Evolutionary conservation across 92 coral and sea anemone species (phyloP).

Genomic region (Siderastrea radians): DNA sequence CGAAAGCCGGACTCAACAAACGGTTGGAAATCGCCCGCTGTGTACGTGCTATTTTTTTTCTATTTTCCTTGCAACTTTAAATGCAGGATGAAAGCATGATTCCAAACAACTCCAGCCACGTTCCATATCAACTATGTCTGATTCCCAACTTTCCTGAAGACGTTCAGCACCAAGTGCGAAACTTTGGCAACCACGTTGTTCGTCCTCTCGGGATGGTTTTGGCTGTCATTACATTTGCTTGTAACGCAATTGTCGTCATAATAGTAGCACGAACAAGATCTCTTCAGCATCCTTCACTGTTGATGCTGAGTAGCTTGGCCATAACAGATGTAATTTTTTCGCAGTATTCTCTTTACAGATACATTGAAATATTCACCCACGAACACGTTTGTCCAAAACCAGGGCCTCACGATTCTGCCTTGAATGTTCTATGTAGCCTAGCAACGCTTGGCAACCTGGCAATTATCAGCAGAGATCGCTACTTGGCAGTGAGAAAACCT

Average conservation of each 20-base stretch:
- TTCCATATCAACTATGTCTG: background rate
- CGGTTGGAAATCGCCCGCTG: too few relatives aligned
- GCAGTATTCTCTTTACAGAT: background rate
- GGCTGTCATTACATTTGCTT: background rate
- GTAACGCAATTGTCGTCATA: background rate
- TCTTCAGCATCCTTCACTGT: background rate
- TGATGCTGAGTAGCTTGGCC: background rate
- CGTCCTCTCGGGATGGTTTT: background rate
- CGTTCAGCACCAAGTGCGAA: background rate
- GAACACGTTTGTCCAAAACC: background rate
- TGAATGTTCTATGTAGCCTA: background rate
- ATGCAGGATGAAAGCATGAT: background rate
- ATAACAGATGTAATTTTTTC: background rate
- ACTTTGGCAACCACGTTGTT: background rate
- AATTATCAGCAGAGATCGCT: background rate
- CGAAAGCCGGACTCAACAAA: too few relatives aligned
- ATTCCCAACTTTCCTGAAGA: background rate
- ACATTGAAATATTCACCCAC: background rate
- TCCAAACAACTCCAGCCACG: background rate
- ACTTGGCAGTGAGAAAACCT: background rate
- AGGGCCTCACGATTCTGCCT: too few relatives aligned
- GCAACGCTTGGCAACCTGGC: background rate
- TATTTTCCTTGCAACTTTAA: too few relatives aligned
- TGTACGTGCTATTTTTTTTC: too few relatives aligned
- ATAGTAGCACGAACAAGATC: background rate